These are phyloP conservation scores for Vulpes vulpes DNA, from an alignment of 2,113 vertebrate species.

Conservation along the genomic window DNA sequence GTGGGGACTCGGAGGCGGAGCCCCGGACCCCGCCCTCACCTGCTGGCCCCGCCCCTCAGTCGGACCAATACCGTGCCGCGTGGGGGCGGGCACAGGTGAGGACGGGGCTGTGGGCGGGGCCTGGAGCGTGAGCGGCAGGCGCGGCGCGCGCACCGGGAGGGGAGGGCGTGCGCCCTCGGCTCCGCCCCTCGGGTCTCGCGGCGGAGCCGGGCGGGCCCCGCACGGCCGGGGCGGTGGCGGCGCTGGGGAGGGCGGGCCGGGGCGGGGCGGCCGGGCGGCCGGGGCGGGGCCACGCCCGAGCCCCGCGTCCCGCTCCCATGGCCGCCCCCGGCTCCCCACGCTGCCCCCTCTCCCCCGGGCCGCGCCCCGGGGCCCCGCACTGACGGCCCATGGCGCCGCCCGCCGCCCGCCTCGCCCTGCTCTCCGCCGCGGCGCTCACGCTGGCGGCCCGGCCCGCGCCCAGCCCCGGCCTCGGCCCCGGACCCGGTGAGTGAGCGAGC, in stretches of 20 bases:
- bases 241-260: constrained; percentile 29
- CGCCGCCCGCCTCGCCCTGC: constrained; percentile 85
- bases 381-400: constrained; percentile 86
- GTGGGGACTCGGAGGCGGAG: background rate
- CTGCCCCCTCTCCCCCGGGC: constrained; percentile 81
- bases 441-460: constrained; percentile 85
- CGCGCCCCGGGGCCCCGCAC: constrained; percentile 82
- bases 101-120: background rate
- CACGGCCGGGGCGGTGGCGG: background rate
- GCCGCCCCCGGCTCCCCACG: constrained; percentile 77
- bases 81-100: background rate
- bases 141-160: background rate
- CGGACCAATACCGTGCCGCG: rapidly evolving
- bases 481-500: constrained; percentile 85
- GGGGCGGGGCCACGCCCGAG: constrained; percentile 5
- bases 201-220: background rate
- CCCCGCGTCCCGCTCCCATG: constrained; percentile 81
- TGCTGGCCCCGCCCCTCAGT: background rate
- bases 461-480: constrained; percentile 58
- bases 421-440: constrained; percentile 85
- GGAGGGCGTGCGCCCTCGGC: background rate
- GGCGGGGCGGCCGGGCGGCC: constrained; percentile 48
- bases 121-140: constrained; percentile 60
- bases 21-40: constrained; percentile 2
- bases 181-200: background rate